Evolutionary conservation across 2,113 vertebrate genomes (phyloP), one percentile per base, ranked within the genome.

Genomic region (Mesitornis unicolor): DNA sequence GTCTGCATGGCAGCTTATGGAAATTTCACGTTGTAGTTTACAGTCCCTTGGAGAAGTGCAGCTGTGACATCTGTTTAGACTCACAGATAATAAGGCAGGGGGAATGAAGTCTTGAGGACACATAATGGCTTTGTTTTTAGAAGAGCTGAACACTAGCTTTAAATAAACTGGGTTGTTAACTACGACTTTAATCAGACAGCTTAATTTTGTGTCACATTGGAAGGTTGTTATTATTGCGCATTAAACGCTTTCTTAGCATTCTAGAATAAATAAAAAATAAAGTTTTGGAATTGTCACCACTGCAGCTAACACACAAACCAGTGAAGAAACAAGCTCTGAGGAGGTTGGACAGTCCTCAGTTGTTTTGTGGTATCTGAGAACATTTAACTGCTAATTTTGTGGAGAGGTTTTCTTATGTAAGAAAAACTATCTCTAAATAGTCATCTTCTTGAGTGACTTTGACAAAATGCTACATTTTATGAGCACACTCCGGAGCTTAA

Each of bases 31-130:
- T 48, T 77, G 35, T 76, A 28, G 31, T 76, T 93, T 71, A 64
- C 74, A 80, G 28, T 80, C 59, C 33, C 53, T 76, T 82, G 50
- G 61, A 87, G 59, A 85, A 89, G 38, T 76, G 67, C 87, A 90
- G 81, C 89, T 95, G 89, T 83, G 81, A 59, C 50, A 28, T 79
- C 90, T 76, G 61, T 96, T 97, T 77, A 89, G 70, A 73, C 69
- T 87, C 20, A 45, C 45, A 69, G 47, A 87, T 87, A 84, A 74
- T 92, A 79, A 94, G 77, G 65, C 35, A 80, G 45, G 80, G 35
- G 29, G 89, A 89, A 76, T 69, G 47, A 90, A 84, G 40, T 68
- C 69, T 87, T 95, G 43, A 68, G 70, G 40, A 93, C 76, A 40
- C 19, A 65, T 64, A 79, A 75, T 83, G 61, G 45, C n/a, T 93